phyloP scores from a whole-genome alignment of 2,797 vertebrate genomes.

The Hypotaenidia okinawae region DNA sequence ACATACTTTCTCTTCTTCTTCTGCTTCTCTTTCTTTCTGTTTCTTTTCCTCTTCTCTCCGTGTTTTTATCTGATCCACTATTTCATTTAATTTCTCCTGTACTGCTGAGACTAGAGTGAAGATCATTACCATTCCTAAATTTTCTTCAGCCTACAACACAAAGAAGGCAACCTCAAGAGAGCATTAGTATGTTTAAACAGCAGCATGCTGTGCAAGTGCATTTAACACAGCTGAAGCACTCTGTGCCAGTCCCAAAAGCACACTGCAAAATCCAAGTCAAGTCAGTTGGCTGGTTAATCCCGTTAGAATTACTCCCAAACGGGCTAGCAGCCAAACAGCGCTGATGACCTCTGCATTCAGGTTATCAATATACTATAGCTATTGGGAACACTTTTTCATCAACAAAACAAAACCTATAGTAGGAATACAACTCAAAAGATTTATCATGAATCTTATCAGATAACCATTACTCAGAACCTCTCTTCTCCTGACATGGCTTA shows the following conservation, averaged over 20 bases:
- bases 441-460: background rate
- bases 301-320: background rate
- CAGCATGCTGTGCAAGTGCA: background rate
- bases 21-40: slow-evolving; percentile 89
- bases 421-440: background rate
- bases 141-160: slow-evolving; percentile 88
- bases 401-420: background rate
- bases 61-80: slow-evolving; percentile 92
- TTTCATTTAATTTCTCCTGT: slow-evolving; percentile 96
- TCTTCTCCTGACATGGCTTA: background rate
- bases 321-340: background rate
- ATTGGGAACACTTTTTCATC: background rate
- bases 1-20: slow-evolving; percentile 95
- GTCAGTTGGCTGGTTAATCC: background rate
- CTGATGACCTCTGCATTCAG: background rate
- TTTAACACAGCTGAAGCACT: background rate
- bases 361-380: background rate
- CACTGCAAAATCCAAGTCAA: background rate
- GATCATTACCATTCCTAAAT: slow-evolving; percentile 98
- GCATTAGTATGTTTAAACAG: background rate
- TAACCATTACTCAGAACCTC: background rate
- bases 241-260: background rate
- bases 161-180: slow-evolving; percentile 4
- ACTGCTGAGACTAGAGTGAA: slow-evolving; percentile 96
- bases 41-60: slow-evolving; percentile 90